A percentile compares a stretch with the other conserved stretches of the same genome.
These are phyloP conservation scores for Otis tarda DNA, from an alignment of 2,113 vertebrate species.

Conservation along the genomic window DNA sequence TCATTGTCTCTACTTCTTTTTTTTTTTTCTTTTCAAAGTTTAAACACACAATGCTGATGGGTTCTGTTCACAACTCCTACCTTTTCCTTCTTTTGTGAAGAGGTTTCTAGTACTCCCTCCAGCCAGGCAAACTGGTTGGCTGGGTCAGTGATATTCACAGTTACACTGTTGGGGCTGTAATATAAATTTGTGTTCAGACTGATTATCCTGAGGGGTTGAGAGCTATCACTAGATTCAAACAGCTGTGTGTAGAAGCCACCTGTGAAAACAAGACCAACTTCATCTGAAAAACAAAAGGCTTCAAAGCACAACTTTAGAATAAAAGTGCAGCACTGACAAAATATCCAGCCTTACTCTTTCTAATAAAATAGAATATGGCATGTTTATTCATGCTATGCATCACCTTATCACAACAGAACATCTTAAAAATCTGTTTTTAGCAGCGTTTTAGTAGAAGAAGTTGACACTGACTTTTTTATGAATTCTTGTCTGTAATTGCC, in stretches of 20 bases:
- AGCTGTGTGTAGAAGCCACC: conserved; percentile 95
- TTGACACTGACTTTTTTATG: not conserved
- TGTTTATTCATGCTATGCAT: not conserved
- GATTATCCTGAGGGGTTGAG: conserved; percentile 80
- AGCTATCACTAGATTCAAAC: conserved; percentile 60
- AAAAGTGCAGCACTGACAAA: not conserved
- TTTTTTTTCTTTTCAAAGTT: not conserved
- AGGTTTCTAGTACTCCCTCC: conserved; percentile 72
- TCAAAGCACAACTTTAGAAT: not conserved
- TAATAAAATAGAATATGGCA: not conserved
- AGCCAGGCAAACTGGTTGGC: conserved; percentile 85
- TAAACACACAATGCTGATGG: not conserved
- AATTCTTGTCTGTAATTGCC: not conserved
- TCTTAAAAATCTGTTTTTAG: not conserved
- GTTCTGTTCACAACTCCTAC: conserved; percentile 54
- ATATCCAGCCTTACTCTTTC: not conserved
- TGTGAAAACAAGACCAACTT: conserved; percentile 65
- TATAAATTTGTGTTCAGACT: conserved; percentile 96
- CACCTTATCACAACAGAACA: not conserved
- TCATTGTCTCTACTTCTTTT: not conserved
- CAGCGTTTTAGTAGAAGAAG: not conserved
- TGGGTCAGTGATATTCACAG: conserved; percentile 86
- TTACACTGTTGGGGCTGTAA: conserved; percentile 84
- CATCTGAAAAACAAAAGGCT: not conserved
- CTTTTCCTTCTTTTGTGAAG: conserved; percentile 80